Percentiles rank a stretch among this genome's conserved stretches.
Evolutionary conservation across 1,140 invertebrate genomes (phyloP).

Genomic region (Brevipalpus yothersi): DNA sequence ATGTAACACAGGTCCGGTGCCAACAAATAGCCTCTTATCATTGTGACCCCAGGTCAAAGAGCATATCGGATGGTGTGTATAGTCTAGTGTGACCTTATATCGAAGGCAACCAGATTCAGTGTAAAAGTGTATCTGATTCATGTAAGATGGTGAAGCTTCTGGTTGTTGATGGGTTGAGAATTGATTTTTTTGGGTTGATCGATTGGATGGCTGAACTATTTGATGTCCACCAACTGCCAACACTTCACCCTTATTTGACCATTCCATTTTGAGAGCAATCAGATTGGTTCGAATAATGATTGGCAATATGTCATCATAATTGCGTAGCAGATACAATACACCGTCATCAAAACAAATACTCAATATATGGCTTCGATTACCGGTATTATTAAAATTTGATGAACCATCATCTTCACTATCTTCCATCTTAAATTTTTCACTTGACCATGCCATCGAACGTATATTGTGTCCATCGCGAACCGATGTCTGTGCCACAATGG

Average conservation of each 20-base stretch:
- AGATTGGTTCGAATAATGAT: constrained; percentile 54
- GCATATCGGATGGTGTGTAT: constrained; percentile 45
- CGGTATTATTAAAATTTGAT: neutral
- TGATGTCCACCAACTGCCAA: constrained; percentile 57
- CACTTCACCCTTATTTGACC: constrained; percentile 78
- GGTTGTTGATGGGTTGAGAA: neutral
- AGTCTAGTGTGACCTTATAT: neutral
- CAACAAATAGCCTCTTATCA: constrained; percentile 73
- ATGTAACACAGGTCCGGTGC: constrained; percentile 51
- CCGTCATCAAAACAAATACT: constrained; percentile 71
- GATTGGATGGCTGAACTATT: neutral
- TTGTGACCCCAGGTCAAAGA: constrained; percentile 94
- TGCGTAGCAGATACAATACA: constrained; percentile 57
- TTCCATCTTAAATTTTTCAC: constrained; percentile 95
- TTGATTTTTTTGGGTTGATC: neutral
- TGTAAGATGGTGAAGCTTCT: neutral
- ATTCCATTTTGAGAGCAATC: constrained; percentile 55
- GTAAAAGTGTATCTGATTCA: neutral
- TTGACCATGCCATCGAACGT: constrained; percentile 77
- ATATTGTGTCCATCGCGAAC: constrained; percentile 46
- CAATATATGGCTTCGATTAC: constrained; percentile 25
- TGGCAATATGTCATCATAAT: constrained; percentile 74
- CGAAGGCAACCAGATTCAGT: neutral
- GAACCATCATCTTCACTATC: constrained; percentile 43
- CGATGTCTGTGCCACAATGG: constrained; percentile 74